phyloP scores from a whole-genome alignment of 2,797 vertebrate species.

The Xiphorhynchus erythropygius region DNA sequence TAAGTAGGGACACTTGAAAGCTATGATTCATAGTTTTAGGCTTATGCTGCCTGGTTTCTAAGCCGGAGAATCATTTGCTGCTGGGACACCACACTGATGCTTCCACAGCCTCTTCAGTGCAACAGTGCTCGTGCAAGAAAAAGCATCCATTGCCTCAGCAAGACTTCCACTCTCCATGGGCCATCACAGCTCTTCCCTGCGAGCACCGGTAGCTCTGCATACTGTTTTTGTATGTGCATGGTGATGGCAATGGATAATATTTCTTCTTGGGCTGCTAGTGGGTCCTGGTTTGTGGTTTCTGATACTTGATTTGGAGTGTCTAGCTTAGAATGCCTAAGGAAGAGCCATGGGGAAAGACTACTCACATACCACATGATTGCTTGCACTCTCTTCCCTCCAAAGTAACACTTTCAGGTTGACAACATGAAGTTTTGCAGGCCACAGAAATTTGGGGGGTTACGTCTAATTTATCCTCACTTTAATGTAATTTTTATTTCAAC shows the following conservation, averaged over 20 bases:
- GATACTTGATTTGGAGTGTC: background rate
- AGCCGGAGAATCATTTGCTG: background rate
- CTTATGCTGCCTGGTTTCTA: background rate
- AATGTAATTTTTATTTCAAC: background rate
- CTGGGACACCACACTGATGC: background rate
- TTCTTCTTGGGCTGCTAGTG: background rate
- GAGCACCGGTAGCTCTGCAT: background rate
- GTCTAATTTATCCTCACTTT: background rate
- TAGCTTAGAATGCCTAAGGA: background rate
- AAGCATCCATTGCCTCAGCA: background rate
- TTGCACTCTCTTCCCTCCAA: background rate
- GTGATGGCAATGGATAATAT: background rate
- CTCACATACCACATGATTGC: background rate
- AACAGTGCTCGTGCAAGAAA: background rate
- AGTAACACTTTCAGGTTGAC: background rate
- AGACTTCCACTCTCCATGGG: background rate
- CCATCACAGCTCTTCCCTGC: background rate
- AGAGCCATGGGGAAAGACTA: background rate
- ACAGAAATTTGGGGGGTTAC: accelerated
- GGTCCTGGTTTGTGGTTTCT: background rate
- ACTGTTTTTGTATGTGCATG: background rate
- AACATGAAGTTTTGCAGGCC: background rate
- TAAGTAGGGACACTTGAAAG: background rate
- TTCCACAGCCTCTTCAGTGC: background rate
- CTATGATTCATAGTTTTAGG: background rate